Conservation (phyloP, 2,113 vertebrate genomes). For the Scatophagus argus region DNA sequence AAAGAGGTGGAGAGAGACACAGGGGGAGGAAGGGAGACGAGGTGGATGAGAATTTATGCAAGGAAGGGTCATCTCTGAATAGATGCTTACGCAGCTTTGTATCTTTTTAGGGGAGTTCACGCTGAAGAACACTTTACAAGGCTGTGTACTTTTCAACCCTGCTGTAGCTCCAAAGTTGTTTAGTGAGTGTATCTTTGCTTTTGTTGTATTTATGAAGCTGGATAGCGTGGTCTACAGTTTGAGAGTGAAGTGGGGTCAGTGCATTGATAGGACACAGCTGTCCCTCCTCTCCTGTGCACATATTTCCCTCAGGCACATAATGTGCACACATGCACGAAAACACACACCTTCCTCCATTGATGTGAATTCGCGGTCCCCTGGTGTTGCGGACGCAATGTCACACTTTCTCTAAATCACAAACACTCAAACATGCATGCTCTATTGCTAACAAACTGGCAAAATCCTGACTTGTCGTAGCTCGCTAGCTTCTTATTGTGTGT, state of each 20-base stretch:
- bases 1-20: constrained; percentile 14
- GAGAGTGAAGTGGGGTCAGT: constrained; percentile 63
- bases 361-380: constrained; percentile 4
- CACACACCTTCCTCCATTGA: constrained; percentile 37
- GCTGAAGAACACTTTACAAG: constrained; percentile 36
- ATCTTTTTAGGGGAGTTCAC: constrained; percentile 7
- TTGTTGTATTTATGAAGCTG: constrained; percentile 59
- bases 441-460: constrained; percentile 3
- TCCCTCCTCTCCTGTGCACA: constrained; percentile 48
- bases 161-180: constrained; percentile 40
- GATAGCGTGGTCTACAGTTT: constrained; percentile 45
- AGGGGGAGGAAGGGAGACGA: background rate
- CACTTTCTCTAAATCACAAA: background rate
- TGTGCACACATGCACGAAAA: constrained; percentile 37
- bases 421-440: background rate
- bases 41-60: constrained; percentile 36
- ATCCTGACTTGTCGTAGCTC: constrained; percentile 1
- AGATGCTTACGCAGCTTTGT: constrained; percentile 46
- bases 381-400: constrained; percentile 24
- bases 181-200: constrained; percentile 27
- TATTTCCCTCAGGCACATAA: constrained; percentile 56
- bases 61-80: constrained; percentile 39
- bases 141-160: constrained; percentile 43
- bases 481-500: constrained; percentile 20
- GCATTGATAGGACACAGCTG: constrained; percentile 63